phyloP scores from a whole-genome alignment of 92 coral and sea anemone species.

The Montipora capitata region DNA sequence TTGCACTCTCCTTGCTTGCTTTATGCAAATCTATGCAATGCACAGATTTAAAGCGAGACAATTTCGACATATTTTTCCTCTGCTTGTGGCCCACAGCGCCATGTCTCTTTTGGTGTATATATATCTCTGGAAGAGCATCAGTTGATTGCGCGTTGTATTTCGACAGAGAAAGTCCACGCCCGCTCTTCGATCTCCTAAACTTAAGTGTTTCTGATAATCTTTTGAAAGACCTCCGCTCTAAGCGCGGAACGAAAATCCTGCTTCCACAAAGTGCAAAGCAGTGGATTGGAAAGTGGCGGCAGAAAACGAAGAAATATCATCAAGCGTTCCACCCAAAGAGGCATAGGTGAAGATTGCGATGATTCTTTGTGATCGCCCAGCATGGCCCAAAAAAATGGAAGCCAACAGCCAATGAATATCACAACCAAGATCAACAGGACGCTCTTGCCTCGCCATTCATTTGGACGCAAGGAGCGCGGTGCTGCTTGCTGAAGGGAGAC shows the following conservation, averaged over 20 bases:
- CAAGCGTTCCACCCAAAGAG: constrained; percentile 33
- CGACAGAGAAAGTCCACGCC: too few relatives aligned
- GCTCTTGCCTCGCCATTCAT: constrained; percentile 43
- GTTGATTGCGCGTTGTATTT: too few relatives aligned
- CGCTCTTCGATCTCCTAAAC: too few relatives aligned
- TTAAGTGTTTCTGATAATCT: neutral
- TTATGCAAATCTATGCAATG: too few relatives aligned
- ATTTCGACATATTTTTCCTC: too few relatives aligned
- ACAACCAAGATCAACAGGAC: constrained; percentile 56
- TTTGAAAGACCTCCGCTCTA: constrained; percentile 1
- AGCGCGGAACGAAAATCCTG: constrained; percentile 60
- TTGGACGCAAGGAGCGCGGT: neutral
- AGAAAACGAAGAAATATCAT: constrained; percentile 42
- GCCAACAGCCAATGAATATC: constrained; percentile 67
- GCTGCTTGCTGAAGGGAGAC: neutral
- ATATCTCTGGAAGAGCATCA: too few relatives aligned
- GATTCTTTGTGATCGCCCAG: constrained; percentile 23
- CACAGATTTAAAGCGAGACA: too few relatives aligned
- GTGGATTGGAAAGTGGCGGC: constrained; percentile 67
- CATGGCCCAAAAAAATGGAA: constrained; percentile 46
- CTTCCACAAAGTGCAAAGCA: constrained; percentile 65
- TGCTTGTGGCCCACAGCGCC: too few relatives aligned
- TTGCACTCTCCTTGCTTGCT: too few relatives aligned
- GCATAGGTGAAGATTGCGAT: neutral
- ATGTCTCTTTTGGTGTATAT: too few relatives aligned